Evolutionary conservation across 2,113 vertebrate genomes (phyloP).

Genomic region (Peromyscus maniculatus): DNA sequence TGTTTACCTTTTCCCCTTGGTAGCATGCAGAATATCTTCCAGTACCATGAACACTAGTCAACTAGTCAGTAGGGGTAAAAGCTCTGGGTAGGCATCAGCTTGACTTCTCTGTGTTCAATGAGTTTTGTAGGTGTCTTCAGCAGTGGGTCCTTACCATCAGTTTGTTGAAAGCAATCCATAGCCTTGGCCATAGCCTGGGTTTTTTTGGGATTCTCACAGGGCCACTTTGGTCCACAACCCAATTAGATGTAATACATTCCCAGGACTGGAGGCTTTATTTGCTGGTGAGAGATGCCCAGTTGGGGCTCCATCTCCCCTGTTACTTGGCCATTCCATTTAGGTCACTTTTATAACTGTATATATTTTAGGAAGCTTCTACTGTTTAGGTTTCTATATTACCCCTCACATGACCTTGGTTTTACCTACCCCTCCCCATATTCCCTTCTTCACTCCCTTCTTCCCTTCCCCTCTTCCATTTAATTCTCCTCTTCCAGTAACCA

Average conservation of each 20-base stretch:
- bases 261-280: background rate
- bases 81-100: background rate
- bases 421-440: too few species aligned
- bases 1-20: background rate
- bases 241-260: background rate
- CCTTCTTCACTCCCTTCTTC: too few species aligned
- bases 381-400: background rate
- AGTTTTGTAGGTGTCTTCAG: background rate
- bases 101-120: background rate
- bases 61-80: background rate
- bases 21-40: background rate
- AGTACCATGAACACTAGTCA: background rate
- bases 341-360: background rate
- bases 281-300: background rate
- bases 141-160: background rate
- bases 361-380: background rate
- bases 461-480: background rate
- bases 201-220: background rate
- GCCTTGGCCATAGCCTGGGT: background rate
- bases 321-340: background rate
- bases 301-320: background rate
- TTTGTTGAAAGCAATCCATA: background rate
- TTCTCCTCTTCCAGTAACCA: too few species aligned
- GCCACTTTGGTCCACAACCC: background rate
- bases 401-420: background rate